A percentile compares a stretch with the other conserved stretches of the same genome.
These are phyloP conservation scores for Pelosia muscerda DNA, from an alignment of 2,888 invertebrate genomes.

Conservation along the genomic window DNA sequence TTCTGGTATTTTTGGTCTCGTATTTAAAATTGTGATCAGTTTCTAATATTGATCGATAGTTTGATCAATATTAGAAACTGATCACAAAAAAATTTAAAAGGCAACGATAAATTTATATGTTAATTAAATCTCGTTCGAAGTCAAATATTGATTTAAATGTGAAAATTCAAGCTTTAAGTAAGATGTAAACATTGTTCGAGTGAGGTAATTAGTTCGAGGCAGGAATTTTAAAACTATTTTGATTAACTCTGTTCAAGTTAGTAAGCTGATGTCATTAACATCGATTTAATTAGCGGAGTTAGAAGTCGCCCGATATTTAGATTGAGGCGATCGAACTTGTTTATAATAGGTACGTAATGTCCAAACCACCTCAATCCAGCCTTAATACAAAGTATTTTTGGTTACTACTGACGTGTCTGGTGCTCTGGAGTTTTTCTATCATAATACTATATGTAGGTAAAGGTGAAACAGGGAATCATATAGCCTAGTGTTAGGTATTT, in stretches of 20 bases:
- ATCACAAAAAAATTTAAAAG: too few relatives aligned
- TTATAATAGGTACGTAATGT: neutral
- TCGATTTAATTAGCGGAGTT: constrained; percentile 2
- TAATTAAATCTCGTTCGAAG: neutral
- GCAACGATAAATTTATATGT: neutral
- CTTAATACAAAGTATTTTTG: neutral
- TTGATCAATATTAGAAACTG: too few relatives aligned
- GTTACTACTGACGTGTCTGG: neutral
- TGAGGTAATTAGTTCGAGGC: neutral
- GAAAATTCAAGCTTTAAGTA: too few relatives aligned
- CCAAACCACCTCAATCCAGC: neutral
- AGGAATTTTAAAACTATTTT: neutral
- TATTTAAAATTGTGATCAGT: neutral
- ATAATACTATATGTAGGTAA: too few relatives aligned
- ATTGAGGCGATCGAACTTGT: neutral
- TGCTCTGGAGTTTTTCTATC: neutral
- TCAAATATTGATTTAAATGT: neutral
- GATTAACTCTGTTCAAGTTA: neutral
- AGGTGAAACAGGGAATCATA: too few relatives aligned
- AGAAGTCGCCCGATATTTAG: neutral
- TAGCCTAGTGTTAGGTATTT: too few relatives aligned
- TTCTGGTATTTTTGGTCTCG: constrained; percentile 12
- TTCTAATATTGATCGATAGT: neutral
- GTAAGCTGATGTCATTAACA: neutral
- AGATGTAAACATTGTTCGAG: neutral